A percentile compares a stretch with the other conserved stretches of the same genome.
These are phyloP conservation scores for Sterrhoptilus dennistouni DNA, from an alignment of 2,113 vertebrate genomes.

Conservation along the genomic window DNA sequence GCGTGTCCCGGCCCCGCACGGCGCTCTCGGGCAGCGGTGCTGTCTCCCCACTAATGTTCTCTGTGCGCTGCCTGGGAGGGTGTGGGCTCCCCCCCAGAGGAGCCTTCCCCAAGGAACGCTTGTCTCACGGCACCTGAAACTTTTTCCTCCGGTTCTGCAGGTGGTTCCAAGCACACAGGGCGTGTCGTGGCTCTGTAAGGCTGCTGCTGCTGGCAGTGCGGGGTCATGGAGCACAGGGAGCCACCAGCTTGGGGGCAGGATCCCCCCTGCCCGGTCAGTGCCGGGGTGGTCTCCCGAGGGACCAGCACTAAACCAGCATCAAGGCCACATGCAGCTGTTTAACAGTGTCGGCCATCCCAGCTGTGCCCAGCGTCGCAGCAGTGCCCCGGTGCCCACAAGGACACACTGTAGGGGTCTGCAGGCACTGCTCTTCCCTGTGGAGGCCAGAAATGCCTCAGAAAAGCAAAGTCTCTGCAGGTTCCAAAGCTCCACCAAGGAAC, in stretches of 20 bases:
- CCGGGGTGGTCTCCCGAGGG: neutral
- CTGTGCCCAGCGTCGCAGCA: neutral
- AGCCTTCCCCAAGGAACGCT: neutral
- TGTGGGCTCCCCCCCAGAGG: rapidly evolving
- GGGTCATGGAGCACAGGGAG: neutral
- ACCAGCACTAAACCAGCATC: neutral
- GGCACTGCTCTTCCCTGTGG: neutral
- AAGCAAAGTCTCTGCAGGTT: neutral
- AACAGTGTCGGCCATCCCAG: rapidly evolving
- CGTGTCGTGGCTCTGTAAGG: neutral
- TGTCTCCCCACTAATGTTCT: rapidly evolving
- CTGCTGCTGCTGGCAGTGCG: neutral
- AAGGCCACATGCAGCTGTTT: neutral
- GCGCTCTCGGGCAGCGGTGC: neutral
- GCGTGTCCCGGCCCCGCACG: neutral
- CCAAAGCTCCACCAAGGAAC: neutral
- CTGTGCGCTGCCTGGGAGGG: neutral
- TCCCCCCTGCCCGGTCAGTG: neutral
- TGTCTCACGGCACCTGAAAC: neutral
- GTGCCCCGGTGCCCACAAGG: rapidly evolving
- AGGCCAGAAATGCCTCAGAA: neutral
- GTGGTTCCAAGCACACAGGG: neutral
- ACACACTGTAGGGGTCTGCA: neutral
- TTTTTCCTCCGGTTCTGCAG: neutral
- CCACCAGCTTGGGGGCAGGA: rapidly evolving